These are phyloP conservation scores for Myotis lucifugus DNA, from an alignment of 2,113 vertebrate species.

Conservation along the genomic window DNA sequence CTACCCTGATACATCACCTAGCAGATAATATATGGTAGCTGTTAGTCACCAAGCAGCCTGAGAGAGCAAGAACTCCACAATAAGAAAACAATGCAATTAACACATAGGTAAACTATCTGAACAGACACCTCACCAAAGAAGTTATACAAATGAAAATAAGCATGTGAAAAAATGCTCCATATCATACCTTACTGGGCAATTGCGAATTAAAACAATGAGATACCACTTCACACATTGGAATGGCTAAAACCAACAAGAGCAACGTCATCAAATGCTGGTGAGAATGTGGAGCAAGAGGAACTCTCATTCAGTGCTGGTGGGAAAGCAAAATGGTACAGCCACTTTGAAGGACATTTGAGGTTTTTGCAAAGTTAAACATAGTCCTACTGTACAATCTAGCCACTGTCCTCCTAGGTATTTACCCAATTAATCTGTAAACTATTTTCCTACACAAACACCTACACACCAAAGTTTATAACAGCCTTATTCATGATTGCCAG, in stretches of 20 bases:
- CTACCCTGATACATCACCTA: neutral
- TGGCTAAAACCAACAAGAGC: neutral
- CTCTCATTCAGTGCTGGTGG: neutral
- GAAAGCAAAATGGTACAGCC: neutral
- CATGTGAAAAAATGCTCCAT: neutral
- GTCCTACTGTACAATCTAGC: neutral
- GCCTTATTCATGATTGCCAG: neutral
- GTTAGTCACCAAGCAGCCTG: neutral
- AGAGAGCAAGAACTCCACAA: neutral
- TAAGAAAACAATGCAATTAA: neutral
- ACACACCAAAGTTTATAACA: neutral
- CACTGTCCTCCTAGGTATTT: no score
- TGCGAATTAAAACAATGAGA: neutral
- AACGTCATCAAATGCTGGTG: neutral
- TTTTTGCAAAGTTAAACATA: neutral
- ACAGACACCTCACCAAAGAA: neutral
- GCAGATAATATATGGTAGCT: neutral
- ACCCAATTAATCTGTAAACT: neutral
- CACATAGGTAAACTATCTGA: neutral
- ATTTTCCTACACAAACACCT: neutral
- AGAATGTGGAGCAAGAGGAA: neutral
- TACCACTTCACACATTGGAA: neutral
- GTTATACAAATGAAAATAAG: neutral
- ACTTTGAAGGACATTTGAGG: neutral
- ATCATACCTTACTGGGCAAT: neutral